These are phyloP conservation scores for Donacobius atricapilla DNA, from an alignment of 2,113 vertebrate species.

Conservation along the genomic window DNA sequence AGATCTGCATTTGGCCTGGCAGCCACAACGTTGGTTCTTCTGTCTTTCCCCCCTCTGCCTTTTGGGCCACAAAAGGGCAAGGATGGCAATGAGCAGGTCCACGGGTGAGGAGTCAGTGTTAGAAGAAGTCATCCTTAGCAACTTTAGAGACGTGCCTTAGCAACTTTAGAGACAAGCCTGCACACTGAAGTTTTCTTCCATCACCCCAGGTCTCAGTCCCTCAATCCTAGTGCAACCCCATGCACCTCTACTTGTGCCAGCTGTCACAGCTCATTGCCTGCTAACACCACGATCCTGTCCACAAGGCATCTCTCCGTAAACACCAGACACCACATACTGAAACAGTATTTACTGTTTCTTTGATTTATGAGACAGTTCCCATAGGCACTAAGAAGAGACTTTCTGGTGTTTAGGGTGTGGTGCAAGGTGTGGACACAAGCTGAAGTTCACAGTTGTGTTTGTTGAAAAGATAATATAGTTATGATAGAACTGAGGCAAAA, in stretches of 20 bases:
- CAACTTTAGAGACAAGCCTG: background rate
- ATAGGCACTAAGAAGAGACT: background rate
- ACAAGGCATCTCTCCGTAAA: background rate
- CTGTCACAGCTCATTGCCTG: background rate
- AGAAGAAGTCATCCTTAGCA: background rate
- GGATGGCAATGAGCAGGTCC: background rate
- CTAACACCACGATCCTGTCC: background rate
- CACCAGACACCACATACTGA: fast-evolving
- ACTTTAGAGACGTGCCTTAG: background rate
- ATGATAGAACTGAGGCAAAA: background rate
- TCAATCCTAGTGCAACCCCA: too few species aligned
- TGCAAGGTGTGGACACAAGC: background rate
- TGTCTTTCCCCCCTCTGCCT: background rate
- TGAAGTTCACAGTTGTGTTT: background rate
- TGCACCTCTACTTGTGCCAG: fast-evolving
- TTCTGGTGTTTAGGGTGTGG: background rate
- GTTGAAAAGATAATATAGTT: background rate
- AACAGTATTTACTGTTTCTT: background rate
- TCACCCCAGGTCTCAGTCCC: background rate
- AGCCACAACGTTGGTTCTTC: background rate
- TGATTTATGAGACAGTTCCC: background rate
- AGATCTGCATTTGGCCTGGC: background rate
- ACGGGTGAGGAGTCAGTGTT: background rate
- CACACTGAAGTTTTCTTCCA: background rate
- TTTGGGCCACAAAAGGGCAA: background rate